These are phyloP conservation scores for Neogale vison DNA, from an alignment of 2,113 vertebrate genomes.

Conservation along the genomic window DNA sequence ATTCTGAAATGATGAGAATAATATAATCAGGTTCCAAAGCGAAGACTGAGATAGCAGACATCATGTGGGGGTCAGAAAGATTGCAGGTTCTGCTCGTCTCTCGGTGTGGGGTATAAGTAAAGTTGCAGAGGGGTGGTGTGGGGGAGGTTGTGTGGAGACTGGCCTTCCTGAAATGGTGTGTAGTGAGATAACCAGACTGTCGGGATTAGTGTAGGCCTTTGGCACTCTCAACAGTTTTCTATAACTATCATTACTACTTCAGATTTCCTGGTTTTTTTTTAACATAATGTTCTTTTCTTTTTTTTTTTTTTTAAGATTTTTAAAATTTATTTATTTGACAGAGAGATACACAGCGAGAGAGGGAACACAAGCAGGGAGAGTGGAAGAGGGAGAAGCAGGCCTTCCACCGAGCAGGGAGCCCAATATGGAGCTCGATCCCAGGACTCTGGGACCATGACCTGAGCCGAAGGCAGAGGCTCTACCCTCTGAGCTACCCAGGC, in stretches of 20 bases:
- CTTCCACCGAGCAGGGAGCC: no score
- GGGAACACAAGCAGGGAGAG: no score
- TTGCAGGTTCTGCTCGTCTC: not conserved
- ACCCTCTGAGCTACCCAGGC: no score
- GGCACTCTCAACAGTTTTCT: not conserved
- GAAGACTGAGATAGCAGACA: not conserved
- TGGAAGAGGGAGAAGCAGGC: no score
- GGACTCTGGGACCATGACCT: no score
- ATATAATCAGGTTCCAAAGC: not conserved
- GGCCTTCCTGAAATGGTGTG: not conserved
- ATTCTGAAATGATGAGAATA: not conserved
- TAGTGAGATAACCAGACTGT: not conserved
- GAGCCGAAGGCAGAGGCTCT: no score
- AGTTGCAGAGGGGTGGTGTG: not conserved
- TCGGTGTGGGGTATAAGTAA: not conserved
- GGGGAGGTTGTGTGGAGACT: no score
- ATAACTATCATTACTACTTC: not conserved
- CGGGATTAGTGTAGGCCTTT: not conserved
- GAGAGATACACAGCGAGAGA: no score
- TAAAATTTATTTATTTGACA: no score
- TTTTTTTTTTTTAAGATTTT: no score
- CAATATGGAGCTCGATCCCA: no score
- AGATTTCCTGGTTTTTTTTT: not conserved
- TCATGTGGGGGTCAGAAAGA: not conserved
- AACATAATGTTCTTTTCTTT: no score